Percentiles rank a stretch among this genome's conserved stretches.
Conservation (phyloP, 2,113 vertebrate genomes). For the Cisticola juncidis region DNA sequence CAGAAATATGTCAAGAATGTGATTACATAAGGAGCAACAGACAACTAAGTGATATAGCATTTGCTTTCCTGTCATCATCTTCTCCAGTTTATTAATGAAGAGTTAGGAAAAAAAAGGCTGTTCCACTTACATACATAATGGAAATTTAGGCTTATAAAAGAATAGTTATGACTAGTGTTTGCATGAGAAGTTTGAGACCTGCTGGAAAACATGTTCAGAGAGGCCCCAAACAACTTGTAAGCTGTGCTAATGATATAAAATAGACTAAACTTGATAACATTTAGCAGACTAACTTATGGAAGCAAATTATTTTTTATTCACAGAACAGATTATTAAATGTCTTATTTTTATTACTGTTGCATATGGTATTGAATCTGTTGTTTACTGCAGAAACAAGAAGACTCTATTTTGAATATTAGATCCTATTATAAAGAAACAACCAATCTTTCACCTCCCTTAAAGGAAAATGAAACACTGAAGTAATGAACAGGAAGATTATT, state of each 20-base stretch:
- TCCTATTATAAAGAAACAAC: background rate
- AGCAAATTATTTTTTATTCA: background rate
- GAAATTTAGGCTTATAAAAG: background rate
- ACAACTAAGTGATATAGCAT: slow-evolving; percentile 29
- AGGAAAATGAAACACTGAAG: background rate
- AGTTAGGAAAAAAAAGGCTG: background rate
- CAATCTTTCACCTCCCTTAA: background rate
- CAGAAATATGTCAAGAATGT: slow-evolving; percentile 41
- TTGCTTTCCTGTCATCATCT: slow-evolving; percentile 60
- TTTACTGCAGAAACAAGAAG: background rate
- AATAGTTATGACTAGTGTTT: background rate
- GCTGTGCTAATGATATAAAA: background rate
- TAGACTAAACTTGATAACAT: slow-evolving; percentile 10
- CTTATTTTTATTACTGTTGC: slow-evolving; percentile 16
- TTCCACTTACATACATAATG: slow-evolving; percentile 12
- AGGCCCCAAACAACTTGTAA: background rate
- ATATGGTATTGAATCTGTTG: slow-evolving; percentile 1
- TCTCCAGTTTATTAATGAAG: slow-evolving; percentile 48
- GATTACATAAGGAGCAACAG: slow-evolving; percentile 55
- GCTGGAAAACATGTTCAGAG: slow-evolving; percentile 25
- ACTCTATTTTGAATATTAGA: background rate
- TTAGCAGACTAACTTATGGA: slow-evolving; percentile 1
- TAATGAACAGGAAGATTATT: background rate
- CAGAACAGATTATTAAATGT: background rate
- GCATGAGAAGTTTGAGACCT: background rate